These are phyloP conservation scores for Meles meles DNA, from an alignment of 2,113 vertebrate genomes.

Conservation along the genomic window DNA sequence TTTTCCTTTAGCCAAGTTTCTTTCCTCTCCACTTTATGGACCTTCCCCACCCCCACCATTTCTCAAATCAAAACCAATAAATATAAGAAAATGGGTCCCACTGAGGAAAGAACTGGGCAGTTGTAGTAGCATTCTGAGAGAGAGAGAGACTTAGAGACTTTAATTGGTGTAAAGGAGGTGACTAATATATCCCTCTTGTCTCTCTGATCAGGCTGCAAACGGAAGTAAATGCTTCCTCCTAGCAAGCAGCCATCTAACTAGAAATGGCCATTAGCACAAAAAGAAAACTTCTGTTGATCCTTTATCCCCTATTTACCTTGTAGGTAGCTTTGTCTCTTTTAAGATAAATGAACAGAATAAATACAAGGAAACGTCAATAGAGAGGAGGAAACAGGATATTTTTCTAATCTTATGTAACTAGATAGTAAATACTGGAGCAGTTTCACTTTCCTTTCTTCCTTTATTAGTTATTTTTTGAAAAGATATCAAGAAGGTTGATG, in stretches of 20 bases:
- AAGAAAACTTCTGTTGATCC: background rate
- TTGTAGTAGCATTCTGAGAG: background rate
- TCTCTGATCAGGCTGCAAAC: background rate
- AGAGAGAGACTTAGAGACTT: too few relatives aligned
- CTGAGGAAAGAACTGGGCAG: background rate
- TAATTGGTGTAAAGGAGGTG: background rate
- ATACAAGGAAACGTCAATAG: background rate
- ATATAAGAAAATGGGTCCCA: background rate
- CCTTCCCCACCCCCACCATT: background rate
- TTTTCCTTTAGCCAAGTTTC: background rate
- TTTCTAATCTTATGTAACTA: background rate
- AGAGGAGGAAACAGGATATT: background rate
- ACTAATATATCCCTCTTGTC: background rate
- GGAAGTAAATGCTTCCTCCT: background rate
- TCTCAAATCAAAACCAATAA: conserved; percentile 27
- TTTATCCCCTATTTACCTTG: background rate
- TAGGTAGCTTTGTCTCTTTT: background rate
- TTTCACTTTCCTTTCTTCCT: conserved; percentile 38
- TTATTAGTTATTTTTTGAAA: conserved; percentile 3
- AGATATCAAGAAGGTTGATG: background rate
- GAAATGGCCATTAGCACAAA: background rate
- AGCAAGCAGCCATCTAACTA: conserved; percentile 6
- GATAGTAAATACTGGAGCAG: background rate
- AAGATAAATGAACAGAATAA: conserved; percentile 8
- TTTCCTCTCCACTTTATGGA: background rate